Percentiles rank a stretch among this genome's conserved stretches.
Evolutionary conservation across 2,113 vertebrate species (phyloP).

Genomic region (Bungarus multicinctus): DNA sequence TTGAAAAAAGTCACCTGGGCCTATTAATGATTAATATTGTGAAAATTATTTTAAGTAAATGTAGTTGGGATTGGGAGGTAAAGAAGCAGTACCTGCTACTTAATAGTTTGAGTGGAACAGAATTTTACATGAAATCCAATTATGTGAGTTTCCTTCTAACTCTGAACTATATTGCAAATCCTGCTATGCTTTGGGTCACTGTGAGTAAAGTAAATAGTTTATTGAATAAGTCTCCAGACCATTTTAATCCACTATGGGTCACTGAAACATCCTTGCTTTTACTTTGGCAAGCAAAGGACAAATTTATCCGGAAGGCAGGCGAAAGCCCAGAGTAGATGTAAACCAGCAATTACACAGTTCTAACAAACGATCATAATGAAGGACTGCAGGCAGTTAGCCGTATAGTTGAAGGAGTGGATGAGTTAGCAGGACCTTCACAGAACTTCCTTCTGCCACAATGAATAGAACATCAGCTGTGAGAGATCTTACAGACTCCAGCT

Average conservation of each 20-base stretch:
- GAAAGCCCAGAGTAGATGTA: background rate
- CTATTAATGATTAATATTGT: background rate
- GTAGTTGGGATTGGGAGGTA: background rate
- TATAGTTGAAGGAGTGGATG: background rate
- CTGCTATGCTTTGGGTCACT: background rate
- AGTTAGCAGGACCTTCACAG: background rate
- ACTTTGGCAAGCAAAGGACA: constrained; percentile 11
- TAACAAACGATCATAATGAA: background rate
- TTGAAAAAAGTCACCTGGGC: background rate
- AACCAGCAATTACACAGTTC: background rate
- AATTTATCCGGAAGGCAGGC: constrained; percentile 10
- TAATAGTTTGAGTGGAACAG: background rate
- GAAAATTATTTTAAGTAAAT: background rate
- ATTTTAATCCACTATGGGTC: background rate
- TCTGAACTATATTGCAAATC: constrained; percentile 4
- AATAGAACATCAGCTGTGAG: constrained; percentile 28
- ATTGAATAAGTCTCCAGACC: background rate
- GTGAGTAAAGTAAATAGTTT: background rate
- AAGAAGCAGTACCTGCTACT: background rate
- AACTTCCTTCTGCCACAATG: constrained; percentile 21
- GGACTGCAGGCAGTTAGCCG: background rate
- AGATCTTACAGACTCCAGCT: constrained; percentile 11
- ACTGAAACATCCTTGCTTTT: background rate
- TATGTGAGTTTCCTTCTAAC: constrained; percentile 4
- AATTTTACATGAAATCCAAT: background rate